A percentile compares a stretch with the other conserved stretches of the same genome.
Conservation (phyloP, 2,888 invertebrate species). For the Plebejus melissa region DNA sequence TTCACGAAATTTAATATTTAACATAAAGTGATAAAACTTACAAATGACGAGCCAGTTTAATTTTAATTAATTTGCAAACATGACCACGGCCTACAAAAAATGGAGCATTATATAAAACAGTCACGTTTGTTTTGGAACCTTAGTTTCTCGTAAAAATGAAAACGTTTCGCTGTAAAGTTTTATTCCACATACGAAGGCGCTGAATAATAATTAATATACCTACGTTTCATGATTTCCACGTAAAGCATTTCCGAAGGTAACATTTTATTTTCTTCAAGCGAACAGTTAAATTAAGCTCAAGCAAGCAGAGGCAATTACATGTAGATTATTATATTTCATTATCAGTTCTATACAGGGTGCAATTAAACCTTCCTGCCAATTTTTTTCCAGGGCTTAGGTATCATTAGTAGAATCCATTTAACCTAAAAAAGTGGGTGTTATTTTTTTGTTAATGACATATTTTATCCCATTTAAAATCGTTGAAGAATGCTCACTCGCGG, state of each 20-base stretch:
- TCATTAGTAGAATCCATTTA: too few species aligned
- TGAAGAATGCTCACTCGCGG: too few species aligned
- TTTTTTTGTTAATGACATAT: too few species aligned
- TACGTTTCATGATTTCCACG: slow-evolving; percentile 1
- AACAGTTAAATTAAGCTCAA: neutral
- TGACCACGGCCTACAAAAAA: neutral
- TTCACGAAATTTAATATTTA: neutral
- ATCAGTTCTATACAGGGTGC: neutral
- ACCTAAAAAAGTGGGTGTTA: too few species aligned
- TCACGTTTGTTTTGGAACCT: neutral
- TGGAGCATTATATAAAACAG: neutral
- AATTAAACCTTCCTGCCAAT: too few species aligned
- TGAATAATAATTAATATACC: neutral
- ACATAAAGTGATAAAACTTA: neutral
- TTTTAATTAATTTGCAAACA: neutral
- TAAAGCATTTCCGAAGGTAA: neutral
- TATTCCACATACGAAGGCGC: neutral
- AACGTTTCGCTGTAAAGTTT: neutral
- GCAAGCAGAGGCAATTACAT: too few species aligned
- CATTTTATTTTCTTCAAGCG: neutral
- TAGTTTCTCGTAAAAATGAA: neutral
- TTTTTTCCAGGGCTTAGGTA: too few species aligned
- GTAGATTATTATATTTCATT: neutral
- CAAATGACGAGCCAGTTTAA: neutral
- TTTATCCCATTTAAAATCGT: too few species aligned